Conservation (phyloP, 2,113 vertebrate species). For the Strigops habroptila region DNA sequence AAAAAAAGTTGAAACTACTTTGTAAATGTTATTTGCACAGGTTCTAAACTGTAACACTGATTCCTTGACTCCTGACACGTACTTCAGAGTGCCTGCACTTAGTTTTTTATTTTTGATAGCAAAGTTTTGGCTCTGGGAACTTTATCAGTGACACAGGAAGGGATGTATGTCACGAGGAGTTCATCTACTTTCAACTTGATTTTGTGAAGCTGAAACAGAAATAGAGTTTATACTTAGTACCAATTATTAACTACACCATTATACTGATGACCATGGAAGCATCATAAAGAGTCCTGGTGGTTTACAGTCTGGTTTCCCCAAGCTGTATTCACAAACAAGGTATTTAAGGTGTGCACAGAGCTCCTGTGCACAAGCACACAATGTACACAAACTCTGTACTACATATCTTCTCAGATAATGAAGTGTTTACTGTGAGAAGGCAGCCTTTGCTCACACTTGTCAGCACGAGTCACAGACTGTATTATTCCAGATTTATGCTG, state of each 20-base stretch:
- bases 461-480: neutral
- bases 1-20: neutral
- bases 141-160: neutral
- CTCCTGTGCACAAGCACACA: too few species aligned
- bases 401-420: neutral
- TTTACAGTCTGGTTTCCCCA: neutral
- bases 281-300: neutral
- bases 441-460: neutral
- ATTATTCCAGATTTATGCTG: neutral
- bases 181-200: neutral
- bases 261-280: neutral
- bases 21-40: neutral
- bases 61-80: neutral
- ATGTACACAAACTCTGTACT: neutral
- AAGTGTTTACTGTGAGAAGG: neutral
- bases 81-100: neutral
- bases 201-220: neutral
- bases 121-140: neutral
- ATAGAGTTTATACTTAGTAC: neutral
- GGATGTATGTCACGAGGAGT: fast-evolving
- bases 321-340: neutral
- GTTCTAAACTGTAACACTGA: neutral
- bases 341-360: neutral
- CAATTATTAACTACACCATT: neutral
- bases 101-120: neutral